phyloP scores from a whole-genome alignment of 2,113 vertebrate species.

The Sakesphorus luctuosus region DNA sequence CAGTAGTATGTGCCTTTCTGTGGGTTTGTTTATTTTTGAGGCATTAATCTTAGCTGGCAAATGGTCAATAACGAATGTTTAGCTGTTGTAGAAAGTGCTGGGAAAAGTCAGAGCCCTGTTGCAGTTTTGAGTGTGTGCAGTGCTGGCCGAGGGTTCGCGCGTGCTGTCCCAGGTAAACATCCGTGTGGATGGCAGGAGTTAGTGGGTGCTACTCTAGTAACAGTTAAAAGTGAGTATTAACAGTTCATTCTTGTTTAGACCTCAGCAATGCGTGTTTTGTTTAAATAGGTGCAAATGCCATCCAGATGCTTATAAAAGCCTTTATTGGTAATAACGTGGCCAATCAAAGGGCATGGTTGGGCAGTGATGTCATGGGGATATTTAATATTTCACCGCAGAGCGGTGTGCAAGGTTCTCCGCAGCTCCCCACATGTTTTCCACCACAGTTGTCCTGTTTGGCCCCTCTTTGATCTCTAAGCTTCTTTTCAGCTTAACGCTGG shows the following conservation, averaged over 20 bases:
- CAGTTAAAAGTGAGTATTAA: conserved; percentile 82
- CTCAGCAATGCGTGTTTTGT: conserved; percentile 82
- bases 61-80: background rate
- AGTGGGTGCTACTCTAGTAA: conserved; percentile 80
- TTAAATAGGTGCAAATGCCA: conserved; percentile 87
- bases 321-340: conserved; percentile 81
- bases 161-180: conserved; percentile 60
- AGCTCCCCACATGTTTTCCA: conserved; percentile 77
- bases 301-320: conserved; percentile 85
- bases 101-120: background rate
- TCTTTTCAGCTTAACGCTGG: conserved; percentile 80
- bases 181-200: conserved; percentile 70
- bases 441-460: conserved; percentile 70
- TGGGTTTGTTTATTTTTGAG: background rate
- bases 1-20: rapidly evolving
- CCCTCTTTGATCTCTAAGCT: conserved; percentile 80
- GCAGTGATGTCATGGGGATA: conserved; percentile 78
- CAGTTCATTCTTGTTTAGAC: conserved; percentile 84
- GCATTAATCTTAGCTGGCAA: background rate
- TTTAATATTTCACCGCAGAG: conserved; percentile 81
- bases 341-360: conserved; percentile 81
- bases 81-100: background rate
- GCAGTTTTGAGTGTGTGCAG: background rate
- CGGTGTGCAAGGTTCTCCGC: conserved; percentile 66
- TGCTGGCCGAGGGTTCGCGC: background rate